Percentiles rank a stretch among this genome's conserved stretches.
Conservation (phyloP, 2,113 vertebrate species). For the Bambusicola thoracicus region DNA sequence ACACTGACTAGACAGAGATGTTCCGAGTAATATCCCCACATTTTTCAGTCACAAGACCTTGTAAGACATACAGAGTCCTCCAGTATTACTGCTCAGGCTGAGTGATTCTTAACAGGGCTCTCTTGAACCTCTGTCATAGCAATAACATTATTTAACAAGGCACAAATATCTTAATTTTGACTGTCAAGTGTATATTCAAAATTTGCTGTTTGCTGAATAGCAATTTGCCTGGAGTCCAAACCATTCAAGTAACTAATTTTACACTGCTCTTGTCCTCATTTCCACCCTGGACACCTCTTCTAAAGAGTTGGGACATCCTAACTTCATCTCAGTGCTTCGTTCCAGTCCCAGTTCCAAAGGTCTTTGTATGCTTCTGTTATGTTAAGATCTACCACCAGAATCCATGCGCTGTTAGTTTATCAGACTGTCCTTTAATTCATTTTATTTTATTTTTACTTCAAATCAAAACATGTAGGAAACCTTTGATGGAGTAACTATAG, state of each 20-base stretch:
- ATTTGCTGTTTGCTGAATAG: neutral
- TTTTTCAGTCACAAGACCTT: neutral
- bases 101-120: neutral
- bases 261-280: neutral
- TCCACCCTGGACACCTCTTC: neutral
- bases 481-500: neutral
- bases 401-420: neutral
- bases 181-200: neutral
- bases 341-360: neutral
- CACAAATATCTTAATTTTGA: neutral
- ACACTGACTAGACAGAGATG: neutral
- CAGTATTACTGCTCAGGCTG: neutral
- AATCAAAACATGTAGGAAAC: neutral
- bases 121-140: neutral
- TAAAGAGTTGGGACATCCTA: neutral
- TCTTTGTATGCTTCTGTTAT: accelerated
- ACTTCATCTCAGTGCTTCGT: neutral
- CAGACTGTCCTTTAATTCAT: neutral
- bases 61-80: neutral
- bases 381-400: neutral
- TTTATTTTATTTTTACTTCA: neutral
- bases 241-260: neutral
- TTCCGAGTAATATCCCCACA: neutral
- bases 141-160: neutral
- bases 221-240: neutral